Evolutionary conservation across 1,140 invertebrate species (phyloP).

Genomic region (Pantala flavescens): DNA sequence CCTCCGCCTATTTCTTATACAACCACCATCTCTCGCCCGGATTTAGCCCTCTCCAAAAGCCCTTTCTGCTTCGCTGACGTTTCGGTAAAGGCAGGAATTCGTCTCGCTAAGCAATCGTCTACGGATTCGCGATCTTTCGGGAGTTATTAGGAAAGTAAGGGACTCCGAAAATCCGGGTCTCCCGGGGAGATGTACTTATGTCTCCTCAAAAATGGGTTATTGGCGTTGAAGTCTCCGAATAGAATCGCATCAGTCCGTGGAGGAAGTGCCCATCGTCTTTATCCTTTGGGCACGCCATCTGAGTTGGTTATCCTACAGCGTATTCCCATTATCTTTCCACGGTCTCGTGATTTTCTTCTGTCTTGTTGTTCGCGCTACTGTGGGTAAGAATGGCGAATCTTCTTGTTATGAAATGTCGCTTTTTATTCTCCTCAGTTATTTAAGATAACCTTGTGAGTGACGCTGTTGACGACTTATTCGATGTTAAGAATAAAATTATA

Average conservation of each 20-base stretch:
- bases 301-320: not conserved
- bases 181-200: no score
- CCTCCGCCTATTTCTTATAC: no score
- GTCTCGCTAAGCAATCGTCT: not conserved
- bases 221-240: not conserved
- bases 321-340: not conserved
- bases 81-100: not conserved
- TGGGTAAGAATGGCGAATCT: not conserved
- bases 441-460: no score
- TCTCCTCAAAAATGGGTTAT: not conserved
- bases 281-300: constrained; percentile 7
- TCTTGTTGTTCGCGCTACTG: not conserved
- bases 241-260: not conserved
- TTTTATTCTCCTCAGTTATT: no score
- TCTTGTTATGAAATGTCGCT: no score
- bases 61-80: not conserved
- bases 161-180: no score
- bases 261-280: not conserved
- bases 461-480: no score
- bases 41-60: not conserved
- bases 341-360: not conserved
- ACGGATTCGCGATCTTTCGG: not conserved
- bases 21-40: no score
- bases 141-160: not conserved
- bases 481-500: no score